A percentile compares a stretch with the other conserved stretches of the same genome.
Evolutionary conservation across 2,888 invertebrate species (phyloP).

Genomic region (Chrysolina oricalcia): DNA sequence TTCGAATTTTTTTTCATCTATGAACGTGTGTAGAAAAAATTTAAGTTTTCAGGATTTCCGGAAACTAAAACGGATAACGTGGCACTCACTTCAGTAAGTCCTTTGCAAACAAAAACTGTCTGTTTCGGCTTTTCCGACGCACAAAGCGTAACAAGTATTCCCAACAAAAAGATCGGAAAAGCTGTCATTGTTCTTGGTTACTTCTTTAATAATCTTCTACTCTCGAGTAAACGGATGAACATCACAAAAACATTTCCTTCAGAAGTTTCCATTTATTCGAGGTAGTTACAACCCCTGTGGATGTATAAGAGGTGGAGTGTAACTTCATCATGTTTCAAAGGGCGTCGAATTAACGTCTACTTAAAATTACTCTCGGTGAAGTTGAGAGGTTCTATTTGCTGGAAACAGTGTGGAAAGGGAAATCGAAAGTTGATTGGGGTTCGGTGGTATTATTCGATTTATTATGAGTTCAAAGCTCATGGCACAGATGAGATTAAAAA

Average conservation of each 20-base stretch:
- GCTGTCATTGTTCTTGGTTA: neutral
- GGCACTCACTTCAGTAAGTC: neutral
- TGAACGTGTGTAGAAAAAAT: neutral
- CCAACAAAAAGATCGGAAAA: neutral
- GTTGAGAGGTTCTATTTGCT: too few relatives aligned
- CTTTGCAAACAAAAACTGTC: neutral
- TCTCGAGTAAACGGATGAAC: neutral
- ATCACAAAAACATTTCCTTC: neutral
- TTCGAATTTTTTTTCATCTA: neutral
- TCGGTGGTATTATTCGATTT: too few relatives aligned
- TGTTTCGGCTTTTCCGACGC: neutral
- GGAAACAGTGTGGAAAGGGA: too few relatives aligned
- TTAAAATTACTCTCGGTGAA: too few relatives aligned
- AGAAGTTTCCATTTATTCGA: neutral
- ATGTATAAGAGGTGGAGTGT: neutral
- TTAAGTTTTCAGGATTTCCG: neutral
- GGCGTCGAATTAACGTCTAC: too few relatives aligned
- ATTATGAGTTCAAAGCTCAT: too few relatives aligned
- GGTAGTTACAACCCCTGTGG: neutral
- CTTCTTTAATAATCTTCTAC: neutral
- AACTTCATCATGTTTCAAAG: neutral
- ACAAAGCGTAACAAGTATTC: neutral
- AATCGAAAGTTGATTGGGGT: too few relatives aligned
- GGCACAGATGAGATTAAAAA: too few relatives aligned
- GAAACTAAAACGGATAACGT: neutral